These are phyloP conservation scores for Tympanoctomys barrerae DNA, from an alignment of 2,797 vertebrate species.

Conservation along the genomic window DNA sequence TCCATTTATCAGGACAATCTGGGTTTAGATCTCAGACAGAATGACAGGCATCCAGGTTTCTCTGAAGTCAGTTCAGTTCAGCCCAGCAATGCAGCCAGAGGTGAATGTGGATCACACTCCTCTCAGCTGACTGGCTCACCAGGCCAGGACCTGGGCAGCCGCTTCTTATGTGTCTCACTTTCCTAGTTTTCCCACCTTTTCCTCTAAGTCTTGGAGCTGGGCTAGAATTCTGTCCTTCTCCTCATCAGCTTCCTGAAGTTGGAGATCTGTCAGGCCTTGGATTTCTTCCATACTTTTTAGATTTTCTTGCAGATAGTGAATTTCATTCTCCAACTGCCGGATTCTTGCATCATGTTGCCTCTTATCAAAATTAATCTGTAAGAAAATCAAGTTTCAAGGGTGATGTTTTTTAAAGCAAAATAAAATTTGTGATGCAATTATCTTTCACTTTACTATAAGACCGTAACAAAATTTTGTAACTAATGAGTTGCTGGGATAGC, in stretches of 20 bases:
- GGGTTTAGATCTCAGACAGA: background rate
- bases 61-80: background rate
- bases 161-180: background rate
- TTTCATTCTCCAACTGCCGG: constrained; percentile 88
- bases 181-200: constrained; percentile 85
- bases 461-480: background rate
- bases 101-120: background rate
- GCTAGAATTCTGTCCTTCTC: constrained; percentile 90
- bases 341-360: constrained; percentile 87
- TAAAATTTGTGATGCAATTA: constrained; percentile 21
- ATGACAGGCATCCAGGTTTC: background rate
- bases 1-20: background rate
- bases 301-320: constrained; percentile 86
- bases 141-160: background rate
- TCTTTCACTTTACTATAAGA: constrained; percentile 34
- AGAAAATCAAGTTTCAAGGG: constrained; percentile 64
- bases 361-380: constrained; percentile 89
- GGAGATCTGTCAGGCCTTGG: constrained; percentile 89
- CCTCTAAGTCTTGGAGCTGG: constrained; percentile 90
- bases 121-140: background rate
- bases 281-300: constrained; percentile 90
- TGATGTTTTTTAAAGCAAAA: constrained; percentile 36
- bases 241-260: constrained; percentile 92
- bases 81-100: background rate
- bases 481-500: background rate